A percentile compares a stretch with the other conserved stretches of the same genome.
Evolutionary conservation across 1,140 invertebrate species (phyloP).

Genomic region (Galleria mellonella): DNA sequence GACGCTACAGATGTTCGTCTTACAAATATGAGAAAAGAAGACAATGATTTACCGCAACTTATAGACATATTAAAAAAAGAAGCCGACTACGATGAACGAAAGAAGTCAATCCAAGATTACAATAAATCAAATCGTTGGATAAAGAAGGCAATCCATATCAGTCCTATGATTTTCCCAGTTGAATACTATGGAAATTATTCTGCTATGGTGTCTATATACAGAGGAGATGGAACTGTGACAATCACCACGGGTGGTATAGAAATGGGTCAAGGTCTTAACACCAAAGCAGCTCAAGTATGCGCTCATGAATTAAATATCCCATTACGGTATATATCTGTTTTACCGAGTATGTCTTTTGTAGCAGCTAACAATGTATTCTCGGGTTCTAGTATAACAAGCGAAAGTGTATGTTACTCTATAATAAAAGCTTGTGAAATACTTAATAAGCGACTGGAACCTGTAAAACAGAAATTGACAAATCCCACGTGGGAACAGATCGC

Average conservation of each 20-base stretch:
- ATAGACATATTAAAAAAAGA: conserved; percentile 44
- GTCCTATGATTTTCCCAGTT: conserved; percentile 80
- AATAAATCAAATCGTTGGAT: conserved; percentile 85
- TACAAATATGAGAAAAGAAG: conserved; percentile 75
- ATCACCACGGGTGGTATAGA: conserved; percentile 87
- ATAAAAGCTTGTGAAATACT: conserved; percentile 80
- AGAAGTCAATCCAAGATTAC: conserved; percentile 74
- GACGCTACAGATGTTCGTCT: conserved; percentile 82
- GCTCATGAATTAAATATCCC: conserved; percentile 84
- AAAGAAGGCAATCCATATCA: conserved; percentile 80
- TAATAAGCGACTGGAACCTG: conserved; percentile 76
- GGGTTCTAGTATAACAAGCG: conserved; percentile 84
- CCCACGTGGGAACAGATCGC: conserved; percentile 82
- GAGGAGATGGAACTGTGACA: conserved; percentile 84
- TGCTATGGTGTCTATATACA: conserved; percentile 81
- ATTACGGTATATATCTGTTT: conserved; percentile 79
- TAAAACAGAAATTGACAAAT: conserved; percentile 75
- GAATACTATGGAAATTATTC: conserved; percentile 76
- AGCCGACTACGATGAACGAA: conserved; percentile 76
- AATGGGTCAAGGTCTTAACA: conserved; percentile 88
- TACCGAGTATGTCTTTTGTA: conserved; percentile 79
- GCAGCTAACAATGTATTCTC: conserved; percentile 80
- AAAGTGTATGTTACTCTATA: conserved; percentile 80
- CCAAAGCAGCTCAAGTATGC: conserved; percentile 80
- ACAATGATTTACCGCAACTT: conserved; percentile 49